phyloP scores from a whole-genome alignment of 2,888 invertebrate species.

The Blastobasis adustella region DNA sequence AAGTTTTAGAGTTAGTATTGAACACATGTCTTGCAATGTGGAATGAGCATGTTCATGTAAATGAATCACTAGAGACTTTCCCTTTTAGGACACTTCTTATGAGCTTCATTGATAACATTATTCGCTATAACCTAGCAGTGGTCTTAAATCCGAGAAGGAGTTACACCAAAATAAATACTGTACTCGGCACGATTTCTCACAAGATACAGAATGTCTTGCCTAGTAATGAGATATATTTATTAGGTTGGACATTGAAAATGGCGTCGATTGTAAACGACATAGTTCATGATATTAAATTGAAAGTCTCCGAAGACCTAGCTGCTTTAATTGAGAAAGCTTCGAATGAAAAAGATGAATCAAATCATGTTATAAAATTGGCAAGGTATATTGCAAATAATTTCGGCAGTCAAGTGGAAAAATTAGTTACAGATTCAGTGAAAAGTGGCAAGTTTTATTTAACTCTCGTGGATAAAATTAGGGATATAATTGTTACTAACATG shows the following conservation, averaged over 20 bases:
- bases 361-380: too few relatives aligned
- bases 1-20: slow-evolving; percentile 19
- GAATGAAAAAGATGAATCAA: too few relatives aligned
- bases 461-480: too few relatives aligned
- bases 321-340: too few relatives aligned
- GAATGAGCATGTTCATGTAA: slow-evolving; percentile 7
- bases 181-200: slow-evolving; percentile 22
- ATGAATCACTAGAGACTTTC: slow-evolving; percentile 8
- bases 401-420: too few relatives aligned
- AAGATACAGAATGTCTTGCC: slow-evolving; percentile 15
- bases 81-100: slow-evolving; percentile 13
- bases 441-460: too few relatives aligned
- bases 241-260: slow-evolving; percentile 27
- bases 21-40: slow-evolving; percentile 19
- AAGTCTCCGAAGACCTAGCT: too few relatives aligned
- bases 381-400: too few relatives aligned
- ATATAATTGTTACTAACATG: too few relatives aligned
- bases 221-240: slow-evolving; percentile 22
- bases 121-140: neutral
- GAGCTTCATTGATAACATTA: slow-evolving; percentile 18
- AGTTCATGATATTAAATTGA: slow-evolving; percentile 2
- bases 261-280: slow-evolving; percentile 18
- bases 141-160: slow-evolving; percentile 4
- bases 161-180: slow-evolving; percentile 10
- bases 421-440: too few relatives aligned